A percentile compares a stretch with the other conserved stretches of the same genome.
phyloP scores from a whole-genome alignment of 2,888 invertebrate genomes.

The Choristoneura rosaceana region DNA sequence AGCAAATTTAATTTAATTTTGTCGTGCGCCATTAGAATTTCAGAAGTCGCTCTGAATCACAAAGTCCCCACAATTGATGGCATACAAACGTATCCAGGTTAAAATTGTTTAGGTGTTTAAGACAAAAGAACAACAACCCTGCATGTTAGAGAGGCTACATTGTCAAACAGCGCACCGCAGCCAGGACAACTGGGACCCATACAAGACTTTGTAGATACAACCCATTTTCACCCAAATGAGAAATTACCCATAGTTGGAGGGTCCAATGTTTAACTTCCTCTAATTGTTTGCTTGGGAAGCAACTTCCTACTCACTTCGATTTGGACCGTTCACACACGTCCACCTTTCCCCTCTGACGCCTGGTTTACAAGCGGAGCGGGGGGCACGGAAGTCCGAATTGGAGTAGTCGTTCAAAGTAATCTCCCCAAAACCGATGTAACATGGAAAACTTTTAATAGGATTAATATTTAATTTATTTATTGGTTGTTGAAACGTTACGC shows the following conservation, averaged over 20 bases:
- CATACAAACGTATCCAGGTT: background rate
- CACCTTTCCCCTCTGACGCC: constrained; percentile 19
- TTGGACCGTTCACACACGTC: constrained; percentile 51
- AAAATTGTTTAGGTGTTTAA: constrained; percentile 6
- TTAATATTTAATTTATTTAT: constrained; percentile 71
- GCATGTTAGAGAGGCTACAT: constrained; percentile 6
- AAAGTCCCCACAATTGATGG: background rate
- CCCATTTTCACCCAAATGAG: constrained; percentile 58
- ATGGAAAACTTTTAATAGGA: constrained; percentile 65
- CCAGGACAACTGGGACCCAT: constrained; percentile 1
- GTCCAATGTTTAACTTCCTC: constrained; percentile 74
- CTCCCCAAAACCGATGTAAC: constrained; percentile 63
- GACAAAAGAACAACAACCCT: constrained; percentile 20
- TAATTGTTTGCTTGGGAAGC: constrained; percentile 75
- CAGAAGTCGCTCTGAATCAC: background rate
- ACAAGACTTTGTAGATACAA: constrained; percentile 42
- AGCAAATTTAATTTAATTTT: background rate
- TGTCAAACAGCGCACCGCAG: constrained; percentile 21
- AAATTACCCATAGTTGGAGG: constrained; percentile 61
- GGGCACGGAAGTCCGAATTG: constrained; percentile 46
- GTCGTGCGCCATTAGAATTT: background rate
- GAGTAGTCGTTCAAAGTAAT: constrained; percentile 59
- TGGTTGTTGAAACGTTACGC: constrained; percentile 45
- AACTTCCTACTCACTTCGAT: constrained; percentile 49
- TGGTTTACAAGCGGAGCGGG: constrained; percentile 35